These are phyloP conservation scores for Setophaga petechia DNA, from an alignment of 2,113 vertebrate genomes.

Conservation along the genomic window DNA sequence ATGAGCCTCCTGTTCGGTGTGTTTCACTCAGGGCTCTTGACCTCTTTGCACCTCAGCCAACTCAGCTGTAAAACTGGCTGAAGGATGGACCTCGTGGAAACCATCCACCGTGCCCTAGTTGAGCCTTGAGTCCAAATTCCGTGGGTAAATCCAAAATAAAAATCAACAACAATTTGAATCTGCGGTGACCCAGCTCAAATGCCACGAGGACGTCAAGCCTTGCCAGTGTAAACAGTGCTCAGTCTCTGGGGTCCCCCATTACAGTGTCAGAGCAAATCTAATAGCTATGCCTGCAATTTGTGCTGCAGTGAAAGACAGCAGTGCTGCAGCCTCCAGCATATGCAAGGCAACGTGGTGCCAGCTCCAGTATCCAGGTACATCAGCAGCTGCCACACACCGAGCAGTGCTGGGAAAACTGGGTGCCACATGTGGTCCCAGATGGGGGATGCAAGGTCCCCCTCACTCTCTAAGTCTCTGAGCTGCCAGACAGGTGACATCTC, in stretches of 20 bases:
- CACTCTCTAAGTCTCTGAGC: neutral
- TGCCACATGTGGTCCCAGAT: fast-evolving
- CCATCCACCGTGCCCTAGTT: neutral
- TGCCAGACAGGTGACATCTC: neutral
- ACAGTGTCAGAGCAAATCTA: slow-evolving; percentile 36
- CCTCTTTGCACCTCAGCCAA: slow-evolving; percentile 62
- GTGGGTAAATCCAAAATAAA: slow-evolving; percentile 49
- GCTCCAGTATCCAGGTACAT: fast-evolving
- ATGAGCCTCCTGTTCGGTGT: slow-evolving; percentile 47
- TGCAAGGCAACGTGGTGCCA: fast-evolving
- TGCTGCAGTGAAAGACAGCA: neutral
- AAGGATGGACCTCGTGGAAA: slow-evolving; percentile 6
- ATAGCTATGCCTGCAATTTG: neutral
- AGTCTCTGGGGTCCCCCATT: neutral
- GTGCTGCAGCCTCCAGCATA: neutral
- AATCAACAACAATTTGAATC: slow-evolving; percentile 37
- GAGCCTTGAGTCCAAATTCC: neutral
- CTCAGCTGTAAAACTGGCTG: slow-evolving; percentile 71
- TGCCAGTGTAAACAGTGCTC: slow-evolving; percentile 6
- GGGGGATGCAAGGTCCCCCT: fast-evolving
- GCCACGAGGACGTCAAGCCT: slow-evolving; percentile 1
- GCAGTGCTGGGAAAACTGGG: neutral
- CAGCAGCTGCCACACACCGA: fast-evolving
- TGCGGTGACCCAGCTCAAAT: slow-evolving; percentile 3
- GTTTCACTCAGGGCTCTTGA: slow-evolving; percentile 62